Evolutionary conservation across 2,113 vertebrate genomes (phyloP).

Genomic region (Mugil cephalus): DNA sequence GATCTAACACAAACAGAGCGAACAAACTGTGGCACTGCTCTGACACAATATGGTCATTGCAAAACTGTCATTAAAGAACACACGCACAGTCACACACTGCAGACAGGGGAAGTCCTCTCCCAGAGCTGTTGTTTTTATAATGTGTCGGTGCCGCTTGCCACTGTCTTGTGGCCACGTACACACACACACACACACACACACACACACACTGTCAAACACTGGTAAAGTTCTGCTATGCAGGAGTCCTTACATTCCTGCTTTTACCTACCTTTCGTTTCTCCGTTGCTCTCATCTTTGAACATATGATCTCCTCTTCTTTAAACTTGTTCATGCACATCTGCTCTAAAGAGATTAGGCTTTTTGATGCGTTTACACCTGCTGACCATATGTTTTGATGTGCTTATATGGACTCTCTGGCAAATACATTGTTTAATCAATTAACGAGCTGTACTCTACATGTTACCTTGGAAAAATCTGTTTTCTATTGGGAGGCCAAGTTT

Average conservation of each 20-base stretch:
- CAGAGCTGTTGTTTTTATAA: conserved; percentile 3
- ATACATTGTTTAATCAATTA: background rate
- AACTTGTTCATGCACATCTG: conserved; percentile 6
- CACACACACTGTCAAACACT: background rate
- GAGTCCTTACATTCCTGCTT: conserved; percentile 1
- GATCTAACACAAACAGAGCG: conserved; percentile 37
- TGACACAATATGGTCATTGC: conserved; percentile 37
- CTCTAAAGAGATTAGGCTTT: background rate
- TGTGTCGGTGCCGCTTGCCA: conserved; percentile 1
- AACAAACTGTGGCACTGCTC: conserved; percentile 18
- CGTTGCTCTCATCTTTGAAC: conserved; percentile 17
- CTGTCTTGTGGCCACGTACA: background rate
- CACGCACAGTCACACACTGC: background rate
- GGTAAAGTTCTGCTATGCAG: background rate
- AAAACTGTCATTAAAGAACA: conserved; percentile 20
- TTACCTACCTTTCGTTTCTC: conserved; percentile 2
- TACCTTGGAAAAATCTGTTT: background rate
- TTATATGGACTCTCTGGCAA: background rate
- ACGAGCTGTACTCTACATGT: background rate
- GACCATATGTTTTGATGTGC: background rate
- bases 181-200: background rate
- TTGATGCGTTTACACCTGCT: background rate
- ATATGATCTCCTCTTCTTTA: background rate
- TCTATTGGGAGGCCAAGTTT: background rate
- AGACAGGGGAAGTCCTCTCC: conserved; percentile 37